Base-by-base conservation (phyloP, 2,113 vertebrate species). In the Myodes glareolus region DNA sequence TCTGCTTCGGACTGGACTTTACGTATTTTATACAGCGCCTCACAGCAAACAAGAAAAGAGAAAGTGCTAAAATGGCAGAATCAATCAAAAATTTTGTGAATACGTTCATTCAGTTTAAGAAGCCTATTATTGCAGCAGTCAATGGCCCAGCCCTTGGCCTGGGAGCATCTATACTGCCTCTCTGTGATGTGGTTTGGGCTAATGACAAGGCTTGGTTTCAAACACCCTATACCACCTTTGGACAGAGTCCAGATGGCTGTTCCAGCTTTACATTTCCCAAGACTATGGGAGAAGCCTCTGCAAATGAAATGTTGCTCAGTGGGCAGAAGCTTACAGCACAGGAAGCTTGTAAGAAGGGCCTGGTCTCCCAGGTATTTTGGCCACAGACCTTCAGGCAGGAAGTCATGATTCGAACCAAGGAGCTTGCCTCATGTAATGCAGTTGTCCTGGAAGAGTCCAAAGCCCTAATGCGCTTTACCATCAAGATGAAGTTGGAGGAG, bases 171-270 rank as follows among this genome's bases (percentile, higher is more conserved):
- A 99, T 99, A 97, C 97, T 99, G 98, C 99, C 99, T 33, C 99
- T 99, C 27, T 99, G 99, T 93, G 99, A 99, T 42, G 99, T 99
- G 87, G 99, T 99, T 67, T 99, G 99, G 99, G 99, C 99, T 97
- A 99, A 99, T 88, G 99, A 99, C 98, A 99, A 99, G 98, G 99
- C 99, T 42, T 99, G 99, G 99, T 99, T 99, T 98, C 99, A 99
- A 97, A 99, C 99, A 39, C 99, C 99, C 4, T 99, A 99, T 97
- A 99, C 99, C 23, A 99, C 99, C 89, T 99, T 99, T 91, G 99
- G 99, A 93, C 99, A 99, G 98, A 99, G 99, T 68, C 99, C 99
- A 3, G 99, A 99, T 85, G 99, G 99, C 96, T 99, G 99, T 97
- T 99, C 99, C 6, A 99, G 99, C 42, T 98, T 99, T 96, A 99